Evolutionary conservation across 2,888 invertebrate genomes (phyloP), one percentile per base, ranked within the genome.

Genomic region (Euclidia mi): DNA sequence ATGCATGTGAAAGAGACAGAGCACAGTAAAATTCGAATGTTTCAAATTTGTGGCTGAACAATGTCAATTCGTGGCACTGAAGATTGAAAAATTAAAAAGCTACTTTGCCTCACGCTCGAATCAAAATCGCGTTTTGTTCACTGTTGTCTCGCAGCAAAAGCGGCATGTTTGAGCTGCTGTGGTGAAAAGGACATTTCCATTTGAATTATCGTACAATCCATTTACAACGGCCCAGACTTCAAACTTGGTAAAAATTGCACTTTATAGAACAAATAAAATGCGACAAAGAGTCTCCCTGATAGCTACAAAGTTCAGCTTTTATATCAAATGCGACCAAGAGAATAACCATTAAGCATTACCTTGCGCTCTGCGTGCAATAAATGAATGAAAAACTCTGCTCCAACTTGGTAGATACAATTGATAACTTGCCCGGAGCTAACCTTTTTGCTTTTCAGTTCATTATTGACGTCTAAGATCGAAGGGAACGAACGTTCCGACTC

Each of bases 291-390:
- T 67, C 67, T 56, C 38, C 57, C 71, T 79, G 80, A 83, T 78
- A 78, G 79, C 80, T 78, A 84, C 81, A 82, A 87, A 87, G 88
- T 87, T 87, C 85, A 84, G 73, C 77, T 84, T 85, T 84, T 83
- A 85, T 81, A 85, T 81, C 78, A 82, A 87, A 88, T 79, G 78
- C 81, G 81, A 82, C 81, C 78, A 82, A 81, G 82, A 87, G 83
- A 87, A 89, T 88, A 88, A 87, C 87, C 89, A 89, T 89, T 88
- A 89, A 87, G 85, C 79, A 87, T 87, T 91, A 90, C 86, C 86
- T 84, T 79, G 79, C 73, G 81, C 74, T 84, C 83, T 82, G 85
- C 82, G 82, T 88, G 87, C 87, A 87, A 90, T 90, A 91, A 92
- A 91, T 88, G 88, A 87, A 88, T 88, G 84, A 88, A 87, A 89